Evolutionary conservation across 2,113 vertebrate species (phyloP).

Genomic region (Sinocyclocheilus anshuiensis): DNA sequence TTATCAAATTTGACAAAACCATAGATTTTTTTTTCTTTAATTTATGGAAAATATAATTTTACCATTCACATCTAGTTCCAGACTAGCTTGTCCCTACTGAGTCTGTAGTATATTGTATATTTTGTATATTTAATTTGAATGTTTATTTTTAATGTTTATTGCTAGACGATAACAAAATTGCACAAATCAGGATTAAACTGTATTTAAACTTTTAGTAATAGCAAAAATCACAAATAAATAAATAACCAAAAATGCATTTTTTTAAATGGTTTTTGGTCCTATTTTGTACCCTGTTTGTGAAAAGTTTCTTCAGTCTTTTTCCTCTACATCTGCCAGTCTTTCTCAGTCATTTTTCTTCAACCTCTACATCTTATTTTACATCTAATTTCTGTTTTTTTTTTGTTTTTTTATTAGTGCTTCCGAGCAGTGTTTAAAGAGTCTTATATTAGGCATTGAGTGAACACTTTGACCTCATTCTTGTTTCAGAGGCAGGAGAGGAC

Average conservation of each 20-base stretch:
- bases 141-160: no score
- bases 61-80: no score
- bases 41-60: no score
- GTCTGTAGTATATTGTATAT: neutral
- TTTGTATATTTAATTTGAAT: neutral
- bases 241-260: no score
- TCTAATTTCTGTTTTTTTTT: neutral
- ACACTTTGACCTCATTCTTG: conserved; percentile 17
- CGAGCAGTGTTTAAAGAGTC: neutral
- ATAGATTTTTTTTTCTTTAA: no score
- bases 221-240: no score
- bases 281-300: neutral
- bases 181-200: no score
- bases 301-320: neutral
- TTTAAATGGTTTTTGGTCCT: neutral
- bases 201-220: no score
- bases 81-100: neutral
- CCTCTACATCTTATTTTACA: neutral
- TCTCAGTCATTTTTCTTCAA: neutral
- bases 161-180: no score
- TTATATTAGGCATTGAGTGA: neutral
- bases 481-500: conserved; percentile 19
- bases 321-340: neutral
- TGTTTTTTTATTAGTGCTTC: neutral
- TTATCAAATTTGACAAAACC: neutral